phyloP scores from a whole-genome alignment of 2,113 vertebrate species.

The Hyperoodon ampullatus region DNA sequence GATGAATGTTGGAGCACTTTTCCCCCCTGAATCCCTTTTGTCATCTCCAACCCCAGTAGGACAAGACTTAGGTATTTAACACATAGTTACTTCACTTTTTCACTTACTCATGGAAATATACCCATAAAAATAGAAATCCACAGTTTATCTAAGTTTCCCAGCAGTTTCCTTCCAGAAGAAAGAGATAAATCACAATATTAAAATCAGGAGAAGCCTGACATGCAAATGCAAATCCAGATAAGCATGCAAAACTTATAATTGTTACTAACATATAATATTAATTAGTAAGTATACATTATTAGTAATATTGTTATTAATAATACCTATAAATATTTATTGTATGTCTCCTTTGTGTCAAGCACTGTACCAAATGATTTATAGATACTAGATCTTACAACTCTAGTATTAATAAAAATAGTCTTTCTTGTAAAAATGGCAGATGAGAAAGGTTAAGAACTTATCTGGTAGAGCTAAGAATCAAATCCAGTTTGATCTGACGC shows the following conservation, averaged over 20 bases:
- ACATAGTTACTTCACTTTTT: conserved; percentile 29
- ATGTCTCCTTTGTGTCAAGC: background rate
- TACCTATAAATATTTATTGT: background rate
- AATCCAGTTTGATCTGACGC: background rate
- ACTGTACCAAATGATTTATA: background rate
- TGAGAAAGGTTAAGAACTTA: background rate
- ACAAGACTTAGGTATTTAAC: background rate
- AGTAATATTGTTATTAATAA: background rate
- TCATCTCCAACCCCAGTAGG: background rate
- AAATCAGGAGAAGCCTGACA: background rate
- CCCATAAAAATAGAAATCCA: conserved; percentile 8
- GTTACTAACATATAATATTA: background rate
- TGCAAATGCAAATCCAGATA: conserved; percentile 28
- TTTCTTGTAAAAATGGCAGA: background rate
- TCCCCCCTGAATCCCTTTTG: background rate
- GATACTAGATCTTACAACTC: background rate
- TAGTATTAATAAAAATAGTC: background rate
- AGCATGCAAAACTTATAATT: background rate
- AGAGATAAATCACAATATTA: conserved; percentile 28
- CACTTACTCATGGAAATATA: background rate
- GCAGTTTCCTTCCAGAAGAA: conserved; percentile 26
- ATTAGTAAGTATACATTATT: background rate
- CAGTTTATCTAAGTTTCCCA: background rate
- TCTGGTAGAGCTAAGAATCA: background rate
- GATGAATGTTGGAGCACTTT: background rate